Evolutionary conservation across 2,797 vertebrate genomes (phyloP).

Genomic region (Gobio occitaniae): DNA sequence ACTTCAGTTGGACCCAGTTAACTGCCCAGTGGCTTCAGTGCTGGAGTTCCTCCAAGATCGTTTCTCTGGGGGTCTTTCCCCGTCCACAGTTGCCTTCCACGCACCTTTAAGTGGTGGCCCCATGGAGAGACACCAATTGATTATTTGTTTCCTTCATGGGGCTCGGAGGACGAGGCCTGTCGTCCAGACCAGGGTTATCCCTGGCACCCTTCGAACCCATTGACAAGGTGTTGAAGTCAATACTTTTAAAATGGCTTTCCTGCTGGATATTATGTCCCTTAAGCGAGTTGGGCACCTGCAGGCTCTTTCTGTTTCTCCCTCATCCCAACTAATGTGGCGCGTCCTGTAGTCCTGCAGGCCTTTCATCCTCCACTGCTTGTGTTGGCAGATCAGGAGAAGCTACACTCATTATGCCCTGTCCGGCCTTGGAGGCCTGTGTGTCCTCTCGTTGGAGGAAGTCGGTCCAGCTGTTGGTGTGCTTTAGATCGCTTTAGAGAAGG

Average conservation of each 20-base stretch:
- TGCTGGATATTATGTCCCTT: background rate
- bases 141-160: background rate
- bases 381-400: too few species aligned
- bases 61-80: background rate
- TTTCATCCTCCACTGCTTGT: too few species aligned
- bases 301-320: background rate
- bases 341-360: too few species aligned
- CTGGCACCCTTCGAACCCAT: background rate
- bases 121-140: background rate
- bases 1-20: background rate
- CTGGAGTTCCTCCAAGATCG: background rate
- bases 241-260: background rate
- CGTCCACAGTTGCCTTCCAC: background rate
- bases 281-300: background rate
- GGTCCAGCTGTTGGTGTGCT: too few species aligned
- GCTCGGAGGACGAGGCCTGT: too few species aligned
- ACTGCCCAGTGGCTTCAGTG: background rate
- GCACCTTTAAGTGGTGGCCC: background rate
- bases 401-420: too few species aligned
- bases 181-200: background rate
- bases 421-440: too few species aligned
- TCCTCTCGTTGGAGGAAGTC: too few species aligned
- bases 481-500: too few species aligned
- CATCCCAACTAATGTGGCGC: background rate
- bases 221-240: background rate